These are phyloP conservation scores for Pherbina coryleti DNA, from an alignment of 2,888 invertebrate species.

Conservation along the genomic window DNA sequence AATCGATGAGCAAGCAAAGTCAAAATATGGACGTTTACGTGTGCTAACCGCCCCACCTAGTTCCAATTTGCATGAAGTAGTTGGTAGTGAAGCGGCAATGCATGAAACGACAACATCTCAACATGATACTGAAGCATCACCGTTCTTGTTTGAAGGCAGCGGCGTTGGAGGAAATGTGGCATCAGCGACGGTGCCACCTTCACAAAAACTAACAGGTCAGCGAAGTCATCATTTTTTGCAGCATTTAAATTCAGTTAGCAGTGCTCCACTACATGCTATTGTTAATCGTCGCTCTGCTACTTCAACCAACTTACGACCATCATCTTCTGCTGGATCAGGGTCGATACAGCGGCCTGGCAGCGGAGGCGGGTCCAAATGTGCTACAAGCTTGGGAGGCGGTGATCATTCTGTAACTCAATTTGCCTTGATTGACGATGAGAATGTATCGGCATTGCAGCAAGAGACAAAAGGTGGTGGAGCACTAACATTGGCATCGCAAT, in stretches of 20 bases:
- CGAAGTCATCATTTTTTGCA: slow-evolving; percentile 38
- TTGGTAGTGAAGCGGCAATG: slow-evolving; percentile 22
- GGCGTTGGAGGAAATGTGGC: slow-evolving; percentile 30
- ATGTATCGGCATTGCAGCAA: slow-evolving; percentile 89
- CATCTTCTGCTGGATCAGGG: slow-evolving; percentile 50
- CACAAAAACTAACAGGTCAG: slow-evolving; percentile 38
- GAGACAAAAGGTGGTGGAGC: slow-evolving; percentile 91
- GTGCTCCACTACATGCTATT: slow-evolving; percentile 41
- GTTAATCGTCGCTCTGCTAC: slow-evolving; percentile 62
- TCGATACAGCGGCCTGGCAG: slow-evolving; percentile 48
- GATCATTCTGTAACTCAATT: slow-evolving; percentile 91
- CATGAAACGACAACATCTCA: slow-evolving; percentile 52
- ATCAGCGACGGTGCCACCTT: not conserved
- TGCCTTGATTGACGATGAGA: slow-evolving; percentile 93
- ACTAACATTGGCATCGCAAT: slow-evolving; percentile 90
- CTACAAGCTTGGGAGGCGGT: slow-evolving; percentile 71
- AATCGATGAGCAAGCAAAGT: slow-evolving; percentile 62
- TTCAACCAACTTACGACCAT: slow-evolving; percentile 63
- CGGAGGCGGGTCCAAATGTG: slow-evolving; percentile 53
- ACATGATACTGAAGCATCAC: slow-evolving; percentile 56
- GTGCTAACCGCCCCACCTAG: slow-evolving; percentile 78
- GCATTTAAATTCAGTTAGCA: slow-evolving; percentile 10
- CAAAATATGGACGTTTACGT: slow-evolving; percentile 80
- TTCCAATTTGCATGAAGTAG: slow-evolving; percentile 70
- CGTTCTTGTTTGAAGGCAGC: slow-evolving; percentile 56